Evolutionary conservation across 2,113 vertebrate genomes (phyloP), one percentile per base, ranked within the genome.

Genomic region (Albula goreensis): DNA sequence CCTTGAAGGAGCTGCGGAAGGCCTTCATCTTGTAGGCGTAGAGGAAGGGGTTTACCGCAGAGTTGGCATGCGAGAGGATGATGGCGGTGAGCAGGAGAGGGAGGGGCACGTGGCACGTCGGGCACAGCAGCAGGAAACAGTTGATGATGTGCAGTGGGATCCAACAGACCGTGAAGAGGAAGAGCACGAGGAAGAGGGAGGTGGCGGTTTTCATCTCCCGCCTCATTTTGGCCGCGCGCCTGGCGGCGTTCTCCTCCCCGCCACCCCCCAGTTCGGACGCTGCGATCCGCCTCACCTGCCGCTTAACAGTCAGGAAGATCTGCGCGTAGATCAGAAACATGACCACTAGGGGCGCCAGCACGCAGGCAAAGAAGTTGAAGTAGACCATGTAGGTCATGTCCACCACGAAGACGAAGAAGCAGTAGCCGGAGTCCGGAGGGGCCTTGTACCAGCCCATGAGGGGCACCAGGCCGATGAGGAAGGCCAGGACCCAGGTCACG

Each of bases 21-120:
- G 94, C 87, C 13, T 91, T 93, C 94, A 96, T 95, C 25, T 95
- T 96, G 91, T 94, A 95, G 0, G 95, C 95, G 0, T 96, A 96
- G 49, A 96, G 91, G 83, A 96, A 93, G 7, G 83, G 93, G 91
- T 97, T 97, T 90, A 95, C 90, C 0, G 93, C 94, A 0, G 96
- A 95, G 90, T 94, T 96, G 53, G 94, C 92, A 11, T 96, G 94
- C 19, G 96, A 96, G 41, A 96, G 94, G 86, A 96, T 95, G 88
- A 90, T 96, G 82, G 93, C 89, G 9, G 92, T 80, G 56, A 95
- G 92, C 41, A 92, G 93, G 79, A 95, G 93, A 70, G 94, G 91
- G 0, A 94, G 83, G 0, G 95, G 95, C 52, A 96, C 93, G 0
- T 89, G 87, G 49, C 94, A 95, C 0, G 22, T 63, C 0, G 93